Evolutionary conservation across 2,797 vertebrate species (phyloP).

Genomic region (Neoniphon sammara): DNA sequence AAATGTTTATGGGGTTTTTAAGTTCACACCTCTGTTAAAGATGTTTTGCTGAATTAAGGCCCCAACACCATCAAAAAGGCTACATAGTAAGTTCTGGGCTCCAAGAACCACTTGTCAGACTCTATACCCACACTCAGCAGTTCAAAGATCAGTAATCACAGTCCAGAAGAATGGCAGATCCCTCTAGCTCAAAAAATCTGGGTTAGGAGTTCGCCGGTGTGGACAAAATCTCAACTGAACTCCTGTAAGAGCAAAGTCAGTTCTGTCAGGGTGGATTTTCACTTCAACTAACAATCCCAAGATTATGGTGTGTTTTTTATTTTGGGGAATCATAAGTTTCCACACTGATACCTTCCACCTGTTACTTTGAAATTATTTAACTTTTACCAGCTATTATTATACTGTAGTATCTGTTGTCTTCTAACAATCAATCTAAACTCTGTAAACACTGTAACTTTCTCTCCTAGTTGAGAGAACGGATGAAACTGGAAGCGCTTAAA

Average conservation of each 20-base stretch:
- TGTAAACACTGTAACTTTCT: not conserved
- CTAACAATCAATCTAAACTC: rapidly evolving
- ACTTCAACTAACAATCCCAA: constrained; percentile 19
- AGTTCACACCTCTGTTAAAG: too few relatives aligned
- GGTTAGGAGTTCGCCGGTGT: not conserved
- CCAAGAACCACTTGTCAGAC: too few relatives aligned
- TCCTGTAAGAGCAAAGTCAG: not conserved
- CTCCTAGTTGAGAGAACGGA: constrained; percentile 82
- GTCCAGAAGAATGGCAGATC: too few relatives aligned
- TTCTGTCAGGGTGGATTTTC: constrained; percentile 39
- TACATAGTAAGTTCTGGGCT: too few relatives aligned
- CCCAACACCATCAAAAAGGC: too few relatives aligned
- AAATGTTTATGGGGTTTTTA: too few relatives aligned
- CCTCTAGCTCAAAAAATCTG: too few relatives aligned
- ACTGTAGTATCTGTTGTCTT: not conserved
- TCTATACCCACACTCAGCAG: too few relatives aligned
- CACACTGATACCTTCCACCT: not conserved
- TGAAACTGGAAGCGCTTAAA: constrained; percentile 90
- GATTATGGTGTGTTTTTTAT: not conserved
- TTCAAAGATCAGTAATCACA: too few relatives aligned
- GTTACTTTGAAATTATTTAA: constrained; percentile 1
- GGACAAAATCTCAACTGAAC: not conserved
- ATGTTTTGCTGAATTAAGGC: too few relatives aligned
- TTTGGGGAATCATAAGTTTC: constrained; percentile 1
- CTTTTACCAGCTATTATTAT: not conserved